Percentiles rank a stretch among this genome's conserved stretches.
Conservation (phyloP, 2,113 vertebrate genomes). For the Natator depressus region DNA sequence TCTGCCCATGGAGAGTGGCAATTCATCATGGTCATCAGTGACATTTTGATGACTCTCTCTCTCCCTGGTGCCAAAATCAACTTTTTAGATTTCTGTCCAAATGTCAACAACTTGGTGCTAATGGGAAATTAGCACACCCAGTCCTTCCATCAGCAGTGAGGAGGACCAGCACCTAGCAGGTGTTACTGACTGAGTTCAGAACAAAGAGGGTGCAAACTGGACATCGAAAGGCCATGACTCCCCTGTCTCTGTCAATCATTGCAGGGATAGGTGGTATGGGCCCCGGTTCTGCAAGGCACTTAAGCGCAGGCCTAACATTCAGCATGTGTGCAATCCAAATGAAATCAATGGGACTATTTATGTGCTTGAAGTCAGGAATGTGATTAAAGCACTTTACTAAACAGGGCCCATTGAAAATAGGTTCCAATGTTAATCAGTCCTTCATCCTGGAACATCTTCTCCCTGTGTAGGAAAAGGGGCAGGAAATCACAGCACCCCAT, state of each 20-base stretch:
- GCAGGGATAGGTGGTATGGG: neutral
- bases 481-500: conserved; percentile 27
- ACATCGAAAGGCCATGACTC: neutral
- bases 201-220: neutral
- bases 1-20: neutral
- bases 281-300: neutral
- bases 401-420: conserved; percentile 65
- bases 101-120: conserved; percentile 32
- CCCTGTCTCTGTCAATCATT: conserved; percentile 24
- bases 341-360: conserved; percentile 51
- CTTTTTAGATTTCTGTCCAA: conserved; percentile 4
- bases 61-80: conserved; percentile 12
- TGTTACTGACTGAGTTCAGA: neutral
- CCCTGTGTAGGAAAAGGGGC: conserved; percentile 42
- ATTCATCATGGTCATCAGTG: conserved; percentile 33
- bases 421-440: conserved; percentile 65
- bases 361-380: conserved; percentile 50
- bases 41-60: conserved; percentile 56
- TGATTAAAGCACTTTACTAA: conserved; percentile 67
- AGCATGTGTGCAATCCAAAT: conserved; percentile 25
- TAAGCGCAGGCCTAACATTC: neutral
- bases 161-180: neutral
- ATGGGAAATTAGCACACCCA: neutral
- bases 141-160: neutral
- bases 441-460: conserved; percentile 46